These are phyloP conservation scores for Cryptoblepharus egeriae DNA, from an alignment of 2,797 vertebrate genomes.

Conservation along the genomic window DNA sequence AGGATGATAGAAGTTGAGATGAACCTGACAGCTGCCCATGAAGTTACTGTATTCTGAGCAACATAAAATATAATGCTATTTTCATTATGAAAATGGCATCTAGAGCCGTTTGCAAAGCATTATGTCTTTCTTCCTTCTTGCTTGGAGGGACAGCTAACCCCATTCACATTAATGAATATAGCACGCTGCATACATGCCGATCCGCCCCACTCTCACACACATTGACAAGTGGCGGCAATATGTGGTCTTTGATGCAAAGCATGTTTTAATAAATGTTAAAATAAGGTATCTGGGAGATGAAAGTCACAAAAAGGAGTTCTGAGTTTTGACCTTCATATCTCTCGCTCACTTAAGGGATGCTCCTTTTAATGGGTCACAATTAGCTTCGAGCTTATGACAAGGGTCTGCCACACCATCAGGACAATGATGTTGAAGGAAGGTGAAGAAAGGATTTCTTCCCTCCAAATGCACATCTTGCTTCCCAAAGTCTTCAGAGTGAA, in stretches of 20 bases:
- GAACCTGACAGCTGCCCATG: constrained; percentile 48
- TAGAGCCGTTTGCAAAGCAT: constrained; percentile 29
- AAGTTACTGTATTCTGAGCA: constrained; percentile 17
- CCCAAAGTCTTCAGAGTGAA: not conserved
- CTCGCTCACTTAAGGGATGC: not conserved
- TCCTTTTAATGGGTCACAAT: not conserved
- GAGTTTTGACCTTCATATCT: not conserved
- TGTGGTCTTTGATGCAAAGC: not conserved
- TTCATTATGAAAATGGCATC: constrained; percentile 58
- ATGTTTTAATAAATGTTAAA: not conserved
- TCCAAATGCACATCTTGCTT: not conserved
- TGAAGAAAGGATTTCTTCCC: not conserved
- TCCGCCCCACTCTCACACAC: not conserved
- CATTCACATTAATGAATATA: constrained; percentile 17
- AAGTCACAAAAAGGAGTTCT: accelerated
- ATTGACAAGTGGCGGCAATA: constrained; percentile 1
- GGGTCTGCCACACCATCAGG: not conserved
- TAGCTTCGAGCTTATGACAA: not conserved
- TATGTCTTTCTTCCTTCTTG: constrained; percentile 6
- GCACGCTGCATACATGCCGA: not conserved
- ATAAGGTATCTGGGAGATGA: not conserved
- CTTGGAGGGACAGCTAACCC: constrained; percentile 2
- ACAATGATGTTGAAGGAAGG: not conserved
- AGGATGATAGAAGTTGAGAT: constrained; percentile 8
- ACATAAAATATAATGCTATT: constrained; percentile 54